Evolutionary conservation across 2,113 vertebrate genomes (phyloP), one percentile per base, ranked within the genome.

Genomic region (Anas platyrhynchos): DNA sequence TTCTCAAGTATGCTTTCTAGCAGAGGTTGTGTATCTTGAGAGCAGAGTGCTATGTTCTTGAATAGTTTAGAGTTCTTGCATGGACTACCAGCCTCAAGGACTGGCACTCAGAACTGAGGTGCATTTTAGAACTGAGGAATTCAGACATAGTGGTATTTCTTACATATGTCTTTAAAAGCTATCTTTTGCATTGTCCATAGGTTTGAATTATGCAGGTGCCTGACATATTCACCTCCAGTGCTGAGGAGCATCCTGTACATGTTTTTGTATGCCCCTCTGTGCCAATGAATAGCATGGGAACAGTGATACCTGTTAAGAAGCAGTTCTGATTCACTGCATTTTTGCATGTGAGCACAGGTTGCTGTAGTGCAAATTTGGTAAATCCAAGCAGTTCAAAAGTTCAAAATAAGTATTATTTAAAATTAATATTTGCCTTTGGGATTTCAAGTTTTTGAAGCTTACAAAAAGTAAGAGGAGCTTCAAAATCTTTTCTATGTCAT

Each of bases 351-450:
- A 2, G 32, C 86, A 54, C 7, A 14, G 1, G 4, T 16, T 58
- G 25, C 44, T 26, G 66, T 50, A 50, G 9, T 3, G 75, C 6
- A 72, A 61, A 84, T 55, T 8, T 13, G 16, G 16, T 61, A 52
- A 61, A 79, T 17, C 8, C 36, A 55, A 87, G 21, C 2, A 18
- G 6, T 3, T 67, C 7, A 16, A 84, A 81, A 75, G 63, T 8
- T 1, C 0, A 32, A 83, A 72, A 23, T 7, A 50, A 36, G 3
- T 50, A 38, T 31, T 0, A 34, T 36, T 75, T 38, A 25, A 74
- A 74, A 78, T 38, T 29, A 38, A 21, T 38, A 44, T 44, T 7
- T 11, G 3, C 6, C 5, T 68, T 23, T 31, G 11, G 0, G 27
- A 9, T 34, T 92, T 77, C 10, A 29, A 48, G 32, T 9, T 73